These are phyloP conservation scores for Sebastiscus albofasciatus DNA, from an alignment of 2,797 vertebrate genomes.

Conservation along the genomic window DNA sequence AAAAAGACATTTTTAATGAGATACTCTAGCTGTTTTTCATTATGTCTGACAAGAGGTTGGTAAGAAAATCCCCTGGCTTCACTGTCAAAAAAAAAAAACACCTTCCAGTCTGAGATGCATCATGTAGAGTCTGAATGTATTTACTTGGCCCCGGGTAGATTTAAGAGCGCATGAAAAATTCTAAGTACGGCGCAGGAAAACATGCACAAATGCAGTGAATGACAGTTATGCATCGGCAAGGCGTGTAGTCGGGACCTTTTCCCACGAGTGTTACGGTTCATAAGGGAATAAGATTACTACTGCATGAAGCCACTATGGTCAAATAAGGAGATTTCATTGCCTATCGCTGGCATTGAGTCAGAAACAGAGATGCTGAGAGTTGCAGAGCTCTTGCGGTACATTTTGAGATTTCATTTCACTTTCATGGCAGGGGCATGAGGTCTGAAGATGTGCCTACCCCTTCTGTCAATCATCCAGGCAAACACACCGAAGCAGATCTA, in stretches of 20 bases:
- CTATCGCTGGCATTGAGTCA: slow-evolving; percentile 64
- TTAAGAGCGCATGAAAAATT: slow-evolving; percentile 36
- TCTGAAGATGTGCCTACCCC: slow-evolving; percentile 78
- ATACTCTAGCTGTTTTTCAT: not conserved
- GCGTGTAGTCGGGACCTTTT: slow-evolving; percentile 48
- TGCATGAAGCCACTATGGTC: slow-evolving; percentile 58
- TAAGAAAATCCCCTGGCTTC: slow-evolving; percentile 1
- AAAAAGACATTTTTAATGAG: not conserved
- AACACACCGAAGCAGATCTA: slow-evolving; percentile 78
- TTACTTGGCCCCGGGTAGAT: slow-evolving; percentile 27
- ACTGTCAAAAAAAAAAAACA: not conserved
- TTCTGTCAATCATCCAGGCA: slow-evolving; percentile 81
- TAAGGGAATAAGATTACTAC: slow-evolving; percentile 56
- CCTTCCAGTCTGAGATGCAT: slow-evolving; percentile 1
- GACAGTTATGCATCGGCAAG: slow-evolving; percentile 44
- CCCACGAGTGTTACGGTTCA: slow-evolving; percentile 53
- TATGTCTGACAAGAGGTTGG: not conserved
- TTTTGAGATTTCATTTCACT: slow-evolving; percentile 77
- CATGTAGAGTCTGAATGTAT: slow-evolving; percentile 17
- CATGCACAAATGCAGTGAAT: slow-evolving; percentile 46
- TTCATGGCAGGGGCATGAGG: slow-evolving; percentile 76
- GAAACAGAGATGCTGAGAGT: slow-evolving; percentile 67
- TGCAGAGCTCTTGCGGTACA: slow-evolving; percentile 71
- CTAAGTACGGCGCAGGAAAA: slow-evolving; percentile 30
- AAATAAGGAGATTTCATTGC: slow-evolving; percentile 71